Conservation (phyloP, 2,888 invertebrate genomes). For the Panzeria rudis region DNA sequence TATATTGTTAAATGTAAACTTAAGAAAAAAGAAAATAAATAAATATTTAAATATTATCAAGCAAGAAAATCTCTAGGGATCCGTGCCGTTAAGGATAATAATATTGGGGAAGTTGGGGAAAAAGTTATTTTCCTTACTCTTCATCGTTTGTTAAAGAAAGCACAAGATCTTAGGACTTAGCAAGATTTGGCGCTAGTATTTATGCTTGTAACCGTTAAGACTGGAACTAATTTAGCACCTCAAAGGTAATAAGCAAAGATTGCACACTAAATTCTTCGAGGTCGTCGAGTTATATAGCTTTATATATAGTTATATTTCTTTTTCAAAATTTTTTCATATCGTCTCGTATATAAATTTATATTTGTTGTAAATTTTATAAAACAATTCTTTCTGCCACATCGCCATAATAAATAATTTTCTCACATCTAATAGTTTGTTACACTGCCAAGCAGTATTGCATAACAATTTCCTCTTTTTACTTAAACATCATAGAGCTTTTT, state of each 20-base stretch:
- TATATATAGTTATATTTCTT: no score
- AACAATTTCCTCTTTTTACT: constrained; percentile 12
- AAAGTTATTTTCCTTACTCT: constrained; percentile 12
- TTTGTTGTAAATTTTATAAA: not conserved
- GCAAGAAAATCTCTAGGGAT: constrained; percentile 21
- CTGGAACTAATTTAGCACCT: no score
- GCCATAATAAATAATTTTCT: constrained; percentile 9
- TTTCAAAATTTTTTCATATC: no score
- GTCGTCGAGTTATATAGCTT: no score
- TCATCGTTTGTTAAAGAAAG: no score
- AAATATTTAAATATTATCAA: constrained; percentile 43
- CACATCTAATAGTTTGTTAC: constrained; percentile 12
- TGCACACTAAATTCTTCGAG: no score
- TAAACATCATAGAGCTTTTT: constrained; percentile 55
- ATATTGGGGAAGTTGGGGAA: not conserved
- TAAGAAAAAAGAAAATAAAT: constrained; percentile 9
- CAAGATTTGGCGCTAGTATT: no score
- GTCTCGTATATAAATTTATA: not conserved
- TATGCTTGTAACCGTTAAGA: no score
- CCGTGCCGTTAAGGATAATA: not conserved
- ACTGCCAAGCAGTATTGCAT: not conserved
- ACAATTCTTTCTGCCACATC: not conserved
- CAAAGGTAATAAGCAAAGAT: no score
- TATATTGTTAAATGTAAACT: constrained; percentile 28
- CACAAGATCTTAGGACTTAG: not conserved